These are phyloP conservation scores for Catamblyrhynchus diadema DNA, from an alignment of 2,797 vertebrate genomes.

Conservation along the genomic window DNA sequence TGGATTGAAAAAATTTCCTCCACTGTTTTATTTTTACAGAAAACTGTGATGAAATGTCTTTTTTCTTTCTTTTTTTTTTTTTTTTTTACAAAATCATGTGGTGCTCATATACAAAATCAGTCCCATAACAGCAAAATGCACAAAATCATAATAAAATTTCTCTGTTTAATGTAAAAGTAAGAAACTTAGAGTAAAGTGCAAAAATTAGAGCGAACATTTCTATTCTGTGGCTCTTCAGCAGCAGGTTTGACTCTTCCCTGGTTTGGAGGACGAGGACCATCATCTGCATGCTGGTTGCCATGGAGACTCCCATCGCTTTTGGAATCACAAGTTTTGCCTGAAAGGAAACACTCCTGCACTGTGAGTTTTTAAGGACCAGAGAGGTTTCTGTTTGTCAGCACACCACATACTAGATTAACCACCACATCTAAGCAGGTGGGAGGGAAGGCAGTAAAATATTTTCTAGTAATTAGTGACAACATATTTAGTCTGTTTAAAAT, in stretches of 20 bases:
- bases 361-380: background rate
- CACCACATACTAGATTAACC: background rate
- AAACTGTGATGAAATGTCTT: background rate
- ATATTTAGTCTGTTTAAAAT: background rate
- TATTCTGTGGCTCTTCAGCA: constrained; percentile 45
- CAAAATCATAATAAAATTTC: background rate
- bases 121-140: constrained; percentile 2
- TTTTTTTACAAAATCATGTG: background rate
- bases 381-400: constrained; percentile 10
- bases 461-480: background rate
- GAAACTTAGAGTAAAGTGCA: constrained; percentile 69
- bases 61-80: background rate
- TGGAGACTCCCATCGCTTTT: constrained; percentile 64
- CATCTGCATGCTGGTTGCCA: constrained; percentile 51
- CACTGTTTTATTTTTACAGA: background rate
- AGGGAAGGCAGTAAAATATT: background rate
- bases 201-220: constrained; percentile 70
- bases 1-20: background rate
- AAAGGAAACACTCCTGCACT: constrained; percentile 36
- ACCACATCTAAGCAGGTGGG: background rate
- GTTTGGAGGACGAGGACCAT: constrained; percentile 28
- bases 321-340: constrained; percentile 62
- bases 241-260: constrained; percentile 29
- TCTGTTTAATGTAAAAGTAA: constrained; percentile 24
- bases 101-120: constrained; percentile 18